Base-by-base conservation (phyloP, 1,140 invertebrate genomes). In the Rhopalosiphum padi region DNA sequence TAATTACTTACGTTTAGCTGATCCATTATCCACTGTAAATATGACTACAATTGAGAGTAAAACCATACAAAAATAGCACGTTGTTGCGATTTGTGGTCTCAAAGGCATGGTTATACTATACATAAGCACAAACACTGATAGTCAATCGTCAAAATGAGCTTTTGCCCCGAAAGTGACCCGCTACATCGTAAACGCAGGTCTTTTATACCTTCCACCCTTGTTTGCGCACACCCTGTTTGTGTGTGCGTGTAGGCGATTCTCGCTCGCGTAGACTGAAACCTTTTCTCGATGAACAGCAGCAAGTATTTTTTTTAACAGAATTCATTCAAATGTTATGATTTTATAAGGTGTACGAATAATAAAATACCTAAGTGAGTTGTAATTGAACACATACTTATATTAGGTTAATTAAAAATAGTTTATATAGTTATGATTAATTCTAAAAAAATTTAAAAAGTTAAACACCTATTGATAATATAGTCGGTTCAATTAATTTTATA, bases 91-190 rank as follows among this genome's bases (percentile, higher is more conserved):
- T 55, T 41, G 82, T 22, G 91, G 91, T 85, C 91, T 93, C 77
- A 48, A 18, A 37, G 30, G 9, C 93, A 94, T 90, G 51, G 43
- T 48, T 23, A 30, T 68, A 48, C 43, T 68, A 41, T 60, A 83
- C 46, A 55, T 53, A 21, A 35, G 22, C 46, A 43, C 83, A 86
- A 46, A 90, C 86, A 60, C 37, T 30, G 90, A 91, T 46, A 43
- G 91, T 83, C 41, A 48, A 46, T 82, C 90, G 90, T 92, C 91
- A 41, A 85, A 93, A 53, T n/a, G 91, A 93, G 77, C 91, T 85
- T 91, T 85, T 85, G 77, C n/a, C 46, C 91, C 23, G 77, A 93
- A 85, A 93, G 91, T 93, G 91, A 93, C 46, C 91, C 8, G 91
- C n/a, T 15, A 41, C 91, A 37, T 25, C 77, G 91, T 53, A 18